Evolutionary conservation across 37 sponge, comb jelly and placozoan species (phyloP), one percentile per base, ranked within the genome.

Genomic region (Theonella swinhoei): DNA sequence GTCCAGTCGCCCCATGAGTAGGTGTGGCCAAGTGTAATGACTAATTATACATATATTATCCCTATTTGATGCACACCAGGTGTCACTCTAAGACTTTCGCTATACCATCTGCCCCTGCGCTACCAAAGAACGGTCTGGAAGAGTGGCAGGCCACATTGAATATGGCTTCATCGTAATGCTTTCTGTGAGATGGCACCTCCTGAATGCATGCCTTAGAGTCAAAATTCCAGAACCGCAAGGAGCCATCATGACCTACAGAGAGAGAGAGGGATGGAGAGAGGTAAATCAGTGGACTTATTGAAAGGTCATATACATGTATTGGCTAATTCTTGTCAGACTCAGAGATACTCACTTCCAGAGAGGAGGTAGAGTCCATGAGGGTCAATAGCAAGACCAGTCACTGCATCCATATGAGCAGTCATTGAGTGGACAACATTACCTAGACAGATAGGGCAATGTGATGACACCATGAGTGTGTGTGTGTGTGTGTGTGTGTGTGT

Each of bases 361-460:
- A 96, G 74, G n/a, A 96, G 76, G 72, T 91, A 96, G 47, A 96
- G 90, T 8, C 99, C 99, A 68, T 92, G 92, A 0, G 97, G 97
- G 76, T 98, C 99, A 63, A 96, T 81, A 26, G 97, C 91, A 42
- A 98, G 42, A 1, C 95, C 88, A 31, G 89, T 94, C 25, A 98
- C 97, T 63, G 94, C 87, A 71, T 98, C 99, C 74, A 83, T 85
- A 75, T 98, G 99, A 42, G 94, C 97, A 29, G 89, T 94, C 95
- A 96, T 98, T 54, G 88, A 92, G 68, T 97, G 88, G 37, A 88
- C 82, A 25, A 91, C 67, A 43, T 83, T 70, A 23, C 94, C 97
- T 93, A 75, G 11, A 79, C 26, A 5, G 7, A 9, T 9, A 9
- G 26, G 26, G 7, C 64, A 63, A 28, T 5, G 1, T 28, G 26